Conservation (phyloP, 2,888 invertebrate species). For the Leuctra nigra region DNA sequence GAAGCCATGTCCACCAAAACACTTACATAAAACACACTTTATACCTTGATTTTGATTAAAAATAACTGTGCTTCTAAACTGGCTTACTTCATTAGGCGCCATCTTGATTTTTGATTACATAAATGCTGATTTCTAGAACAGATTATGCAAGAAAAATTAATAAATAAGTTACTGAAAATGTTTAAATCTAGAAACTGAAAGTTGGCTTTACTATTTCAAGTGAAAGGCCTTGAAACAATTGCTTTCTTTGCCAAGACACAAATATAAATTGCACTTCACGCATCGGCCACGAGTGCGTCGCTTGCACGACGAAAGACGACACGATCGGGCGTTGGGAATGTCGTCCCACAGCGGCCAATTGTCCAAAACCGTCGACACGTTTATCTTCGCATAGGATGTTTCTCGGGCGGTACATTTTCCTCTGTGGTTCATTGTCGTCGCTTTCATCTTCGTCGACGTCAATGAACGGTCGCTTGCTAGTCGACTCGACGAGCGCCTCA, state of each 20-base stretch:
- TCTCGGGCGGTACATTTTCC: background rate
- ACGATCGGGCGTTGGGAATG: background rate
- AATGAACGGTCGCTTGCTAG: background rate
- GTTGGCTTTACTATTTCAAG: too few relatives aligned
- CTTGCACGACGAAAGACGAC: background rate
- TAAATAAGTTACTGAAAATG: too few relatives aligned
- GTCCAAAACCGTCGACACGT: background rate
- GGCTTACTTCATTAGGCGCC: too few relatives aligned
- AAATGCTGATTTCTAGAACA: too few relatives aligned
- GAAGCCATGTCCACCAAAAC: too few relatives aligned
- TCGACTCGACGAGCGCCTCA: background rate
- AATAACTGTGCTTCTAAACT: too few relatives aligned
- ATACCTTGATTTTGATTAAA: too few relatives aligned
- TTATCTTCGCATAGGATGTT: background rate
- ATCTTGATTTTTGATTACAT: too few relatives aligned
- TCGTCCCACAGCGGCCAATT: background rate
- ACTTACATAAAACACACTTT: too few relatives aligned
- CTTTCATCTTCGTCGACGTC: background rate
- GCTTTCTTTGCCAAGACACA: background rate
- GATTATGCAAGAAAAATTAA: too few relatives aligned
- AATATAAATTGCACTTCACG: background rate
- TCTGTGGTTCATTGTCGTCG: too few relatives aligned
- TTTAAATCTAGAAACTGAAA: too few relatives aligned
- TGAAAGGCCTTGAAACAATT: background rate
- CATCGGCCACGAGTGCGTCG: background rate